Evolutionary conservation across 2,113 vertebrate species (phyloP).

Genomic region (Mus pahari): DNA sequence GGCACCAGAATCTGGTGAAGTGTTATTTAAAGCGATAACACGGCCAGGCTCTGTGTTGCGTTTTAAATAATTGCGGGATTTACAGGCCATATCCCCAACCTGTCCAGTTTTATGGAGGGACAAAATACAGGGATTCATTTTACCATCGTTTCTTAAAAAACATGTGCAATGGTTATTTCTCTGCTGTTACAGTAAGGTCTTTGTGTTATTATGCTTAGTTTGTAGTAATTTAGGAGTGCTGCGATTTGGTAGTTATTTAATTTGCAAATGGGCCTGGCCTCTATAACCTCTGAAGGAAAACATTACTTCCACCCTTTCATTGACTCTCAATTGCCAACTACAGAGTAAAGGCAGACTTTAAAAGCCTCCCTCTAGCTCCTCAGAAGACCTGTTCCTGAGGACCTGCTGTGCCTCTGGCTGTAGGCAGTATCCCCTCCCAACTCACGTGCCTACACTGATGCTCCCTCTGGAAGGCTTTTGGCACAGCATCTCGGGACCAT

Average conservation of each 20-base stretch:
- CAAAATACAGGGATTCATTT: slow-evolving; percentile 81
- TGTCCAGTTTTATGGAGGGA: slow-evolving; percentile 76
- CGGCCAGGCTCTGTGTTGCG: slow-evolving; percentile 72
- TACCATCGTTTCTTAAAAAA: slow-evolving; percentile 69
- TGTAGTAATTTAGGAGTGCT: slow-evolving; percentile 67
- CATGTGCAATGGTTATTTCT: slow-evolving; percentile 67
- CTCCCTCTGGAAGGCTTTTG: not conserved
- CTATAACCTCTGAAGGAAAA: slow-evolving; percentile 55
- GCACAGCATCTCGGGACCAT: not conserved
- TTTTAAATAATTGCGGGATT: slow-evolving; percentile 75
- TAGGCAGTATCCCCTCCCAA: fast-evolving
- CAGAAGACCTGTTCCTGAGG: not conserved
- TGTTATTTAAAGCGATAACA: slow-evolving; percentile 81
- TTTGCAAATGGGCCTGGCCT: slow-evolving; percentile 66
- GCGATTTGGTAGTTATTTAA: slow-evolving; percentile 28
- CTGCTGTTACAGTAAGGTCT: slow-evolving; percentile 69
- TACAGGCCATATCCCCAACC: slow-evolving; percentile 72
- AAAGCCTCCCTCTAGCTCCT: not conserved
- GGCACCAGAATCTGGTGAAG: slow-evolving; percentile 77
- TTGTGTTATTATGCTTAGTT: slow-evolving; percentile 75
- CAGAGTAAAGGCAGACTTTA: not conserved
- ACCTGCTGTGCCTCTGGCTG: not conserved
- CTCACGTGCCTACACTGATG: too few species aligned
- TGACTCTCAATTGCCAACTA: slow-evolving; percentile 9
- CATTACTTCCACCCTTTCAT: slow-evolving; percentile 62